Evolutionary conservation across 2,113 vertebrate genomes (phyloP).

Genomic region (Pristiophorus japonicus): DNA sequence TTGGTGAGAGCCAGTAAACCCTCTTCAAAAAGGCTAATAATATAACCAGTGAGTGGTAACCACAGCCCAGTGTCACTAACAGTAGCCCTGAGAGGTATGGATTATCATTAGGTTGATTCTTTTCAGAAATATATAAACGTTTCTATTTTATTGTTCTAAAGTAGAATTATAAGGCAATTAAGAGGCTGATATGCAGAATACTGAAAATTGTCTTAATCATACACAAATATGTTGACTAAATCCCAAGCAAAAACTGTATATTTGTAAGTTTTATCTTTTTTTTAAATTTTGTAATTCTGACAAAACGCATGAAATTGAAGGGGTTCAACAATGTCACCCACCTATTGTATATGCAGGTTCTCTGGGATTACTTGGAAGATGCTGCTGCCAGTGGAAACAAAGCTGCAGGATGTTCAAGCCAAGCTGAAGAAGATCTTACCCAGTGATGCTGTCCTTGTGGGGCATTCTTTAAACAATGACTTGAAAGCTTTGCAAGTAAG

Average conservation of each 20-base stretch:
- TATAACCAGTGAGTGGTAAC: not conserved
- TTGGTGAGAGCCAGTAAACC: not conserved
- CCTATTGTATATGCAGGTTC: slow-evolving; percentile 59
- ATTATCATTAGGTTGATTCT: not conserved
- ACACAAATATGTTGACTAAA: not conserved
- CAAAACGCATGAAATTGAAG: not conserved
- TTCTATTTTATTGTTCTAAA: not conserved
- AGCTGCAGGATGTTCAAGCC: slow-evolving; percentile 65
- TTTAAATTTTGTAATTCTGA: not conserved
- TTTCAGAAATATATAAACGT: not conserved
- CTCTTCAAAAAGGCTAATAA: not conserved
- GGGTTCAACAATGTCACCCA: not conserved
- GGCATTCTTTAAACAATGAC: slow-evolving; percentile 75
- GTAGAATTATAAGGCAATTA: not conserved
- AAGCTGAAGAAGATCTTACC: slow-evolving; percentile 66
- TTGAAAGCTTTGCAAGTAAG: slow-evolving; percentile 73
- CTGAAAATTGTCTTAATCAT: not conserved
- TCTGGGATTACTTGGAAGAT: slow-evolving; percentile 74
- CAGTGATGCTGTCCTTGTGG: slow-evolving; percentile 75
- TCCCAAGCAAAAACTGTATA: not conserved
- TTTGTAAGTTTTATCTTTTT: not conserved
- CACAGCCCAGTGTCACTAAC: not conserved
- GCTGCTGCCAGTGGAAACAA: slow-evolving; percentile 66
- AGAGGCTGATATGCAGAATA: not conserved
- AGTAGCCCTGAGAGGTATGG: not conserved